These are phyloP conservation scores for Ctenosaura bakeri DNA, from an alignment of 2,797 vertebrate genomes.

Conservation along the genomic window DNA sequence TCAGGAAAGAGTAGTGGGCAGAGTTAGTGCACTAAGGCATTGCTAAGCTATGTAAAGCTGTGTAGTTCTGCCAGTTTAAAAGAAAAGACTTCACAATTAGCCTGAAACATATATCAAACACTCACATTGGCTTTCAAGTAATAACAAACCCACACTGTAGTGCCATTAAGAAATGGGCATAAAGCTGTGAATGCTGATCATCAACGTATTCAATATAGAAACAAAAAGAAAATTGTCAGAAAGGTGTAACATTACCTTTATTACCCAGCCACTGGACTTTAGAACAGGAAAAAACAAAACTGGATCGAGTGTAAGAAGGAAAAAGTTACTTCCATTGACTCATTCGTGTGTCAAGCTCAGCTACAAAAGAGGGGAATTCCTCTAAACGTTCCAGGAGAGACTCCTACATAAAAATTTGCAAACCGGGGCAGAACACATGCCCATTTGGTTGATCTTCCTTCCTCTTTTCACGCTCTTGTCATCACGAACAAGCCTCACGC, in stretches of 20 bases:
- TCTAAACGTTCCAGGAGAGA: slow-evolving; percentile 17
- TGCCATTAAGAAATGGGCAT: no score
- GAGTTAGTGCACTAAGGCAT: no score
- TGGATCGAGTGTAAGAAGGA: background rate
- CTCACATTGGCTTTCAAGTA: background rate
- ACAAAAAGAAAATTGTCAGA: background rate
- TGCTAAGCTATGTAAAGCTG: no score
- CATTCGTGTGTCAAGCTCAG: background rate
- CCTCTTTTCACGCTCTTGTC: background rate
- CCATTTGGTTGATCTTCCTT: background rate
- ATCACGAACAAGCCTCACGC: background rate
- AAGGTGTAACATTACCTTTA: background rate
- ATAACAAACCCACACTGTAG: background rate
- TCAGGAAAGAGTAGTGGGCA: no score
- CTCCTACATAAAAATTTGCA: background rate
- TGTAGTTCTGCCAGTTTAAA: no score
- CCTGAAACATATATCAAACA: background rate
- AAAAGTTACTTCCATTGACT: slow-evolving; percentile 21
- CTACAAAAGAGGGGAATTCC: slow-evolving; percentile 40
- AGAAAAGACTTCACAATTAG: background rate
- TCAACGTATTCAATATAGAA: background rate
- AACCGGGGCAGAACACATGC: background rate
- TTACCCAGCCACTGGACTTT: background rate
- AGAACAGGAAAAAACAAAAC: background rate
- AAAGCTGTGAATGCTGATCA: background rate